Percentiles rank a stretch among this genome's conserved stretches.
Evolutionary conservation across 2,113 vertebrate species (phyloP).

Genomic region (Globicephala melas): DNA sequence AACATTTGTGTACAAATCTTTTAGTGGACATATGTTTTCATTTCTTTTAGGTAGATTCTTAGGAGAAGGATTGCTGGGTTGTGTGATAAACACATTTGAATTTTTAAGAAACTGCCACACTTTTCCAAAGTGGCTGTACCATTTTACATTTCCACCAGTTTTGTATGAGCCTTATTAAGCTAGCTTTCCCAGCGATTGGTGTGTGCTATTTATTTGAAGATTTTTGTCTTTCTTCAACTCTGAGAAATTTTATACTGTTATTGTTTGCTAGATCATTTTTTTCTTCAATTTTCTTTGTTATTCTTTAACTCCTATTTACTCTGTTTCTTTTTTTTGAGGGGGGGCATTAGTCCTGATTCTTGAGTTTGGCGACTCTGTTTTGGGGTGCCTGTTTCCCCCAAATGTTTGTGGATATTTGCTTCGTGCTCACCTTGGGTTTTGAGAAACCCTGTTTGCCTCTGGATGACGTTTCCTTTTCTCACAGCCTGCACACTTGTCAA

Average conservation of each 20-base stretch:
- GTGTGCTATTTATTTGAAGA: slow-evolving; percentile 17
- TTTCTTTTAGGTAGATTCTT: background rate
- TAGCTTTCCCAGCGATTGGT: background rate
- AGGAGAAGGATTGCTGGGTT: background rate
- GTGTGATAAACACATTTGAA: background rate
- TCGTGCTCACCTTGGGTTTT: background rate
- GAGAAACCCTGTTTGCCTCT: background rate
- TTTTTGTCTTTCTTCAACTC: slow-evolving; percentile 36
- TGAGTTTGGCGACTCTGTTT: background rate
- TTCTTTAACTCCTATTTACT: slow-evolving; percentile 3
- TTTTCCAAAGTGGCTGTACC: background rate
- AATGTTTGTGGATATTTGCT: background rate
- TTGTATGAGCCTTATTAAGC: background rate
- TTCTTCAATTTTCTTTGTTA: background rate
- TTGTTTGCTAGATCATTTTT: background rate
- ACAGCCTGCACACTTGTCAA: background rate
- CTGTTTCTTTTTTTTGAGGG: background rate
- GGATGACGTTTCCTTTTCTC: background rate
- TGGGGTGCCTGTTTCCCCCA: background rate
- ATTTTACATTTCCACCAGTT: background rate
- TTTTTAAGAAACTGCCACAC: background rate
- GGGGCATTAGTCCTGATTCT: background rate
- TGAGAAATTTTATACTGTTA: background rate
- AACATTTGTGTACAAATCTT: background rate
- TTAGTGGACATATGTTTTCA: background rate